Percentiles rank a stretch among this genome's conserved stretches.
phyloP scores from a whole-genome alignment of 1,140 invertebrate genomes.

The Zaprionus davidi region DNA sequence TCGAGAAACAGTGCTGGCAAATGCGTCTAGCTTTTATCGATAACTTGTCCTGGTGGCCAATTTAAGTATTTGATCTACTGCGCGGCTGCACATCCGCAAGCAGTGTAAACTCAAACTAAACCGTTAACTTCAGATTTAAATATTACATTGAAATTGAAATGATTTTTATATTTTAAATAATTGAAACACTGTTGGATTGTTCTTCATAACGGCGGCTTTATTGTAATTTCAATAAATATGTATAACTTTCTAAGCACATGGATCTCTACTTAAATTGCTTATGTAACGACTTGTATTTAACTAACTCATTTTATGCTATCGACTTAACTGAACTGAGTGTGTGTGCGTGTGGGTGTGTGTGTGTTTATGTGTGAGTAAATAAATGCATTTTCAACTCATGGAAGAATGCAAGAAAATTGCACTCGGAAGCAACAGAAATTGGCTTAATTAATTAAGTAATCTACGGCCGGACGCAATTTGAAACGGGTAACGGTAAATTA shows the following conservation, averaged over 20 bases:
- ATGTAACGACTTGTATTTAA: constrained; percentile 74
- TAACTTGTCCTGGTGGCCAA: neutral
- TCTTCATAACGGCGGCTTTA: constrained; percentile 77
- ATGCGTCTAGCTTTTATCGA: neutral
- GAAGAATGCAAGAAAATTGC: constrained; percentile 6
- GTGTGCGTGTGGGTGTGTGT: constrained; percentile 12
- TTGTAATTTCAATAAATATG: constrained; percentile 78
- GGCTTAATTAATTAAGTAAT: neutral
- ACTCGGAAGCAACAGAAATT: constrained; percentile 18
- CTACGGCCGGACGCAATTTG: constrained; percentile 13
- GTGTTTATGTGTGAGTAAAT: constrained; percentile 5
- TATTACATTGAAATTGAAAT: neutral
- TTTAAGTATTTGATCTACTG: neutral
- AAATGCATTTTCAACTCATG: constrained; percentile 45
- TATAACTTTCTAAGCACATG: constrained; percentile 80
- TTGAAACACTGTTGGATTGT: constrained; percentile 30
- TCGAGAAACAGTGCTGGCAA: neutral
- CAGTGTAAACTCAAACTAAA: neutral
- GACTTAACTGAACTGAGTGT: constrained; percentile 65
- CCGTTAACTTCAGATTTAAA: neutral
- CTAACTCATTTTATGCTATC: constrained; percentile 69
- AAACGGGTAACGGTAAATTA: constrained; percentile 29
- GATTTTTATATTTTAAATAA: neutral
- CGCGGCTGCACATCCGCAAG: neutral
- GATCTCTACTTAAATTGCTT: constrained; percentile 82